Evolutionary conservation across 1,140 invertebrate genomes (phyloP).

Genomic region (Triops cancriformis): DNA sequence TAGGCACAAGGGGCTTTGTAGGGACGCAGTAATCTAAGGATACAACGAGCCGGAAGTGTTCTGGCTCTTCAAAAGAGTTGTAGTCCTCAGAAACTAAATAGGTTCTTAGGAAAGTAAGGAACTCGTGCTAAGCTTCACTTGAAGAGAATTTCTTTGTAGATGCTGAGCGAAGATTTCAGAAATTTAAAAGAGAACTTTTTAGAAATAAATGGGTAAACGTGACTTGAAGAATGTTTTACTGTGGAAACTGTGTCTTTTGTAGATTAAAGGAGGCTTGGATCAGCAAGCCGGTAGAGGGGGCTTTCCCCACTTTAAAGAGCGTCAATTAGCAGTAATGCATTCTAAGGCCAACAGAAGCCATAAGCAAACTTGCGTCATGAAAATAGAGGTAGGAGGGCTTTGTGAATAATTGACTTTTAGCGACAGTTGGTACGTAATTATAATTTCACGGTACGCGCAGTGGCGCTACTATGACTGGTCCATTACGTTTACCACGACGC

Average conservation of each 20-base stretch:
- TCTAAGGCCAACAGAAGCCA: not conserved
- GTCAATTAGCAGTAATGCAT: not conserved
- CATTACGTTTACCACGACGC: not conserved
- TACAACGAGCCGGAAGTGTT: no score
- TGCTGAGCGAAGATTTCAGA: no score
- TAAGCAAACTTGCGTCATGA: conserved; percentile 1
- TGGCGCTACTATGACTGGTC: not conserved
- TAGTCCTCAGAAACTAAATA: no score
- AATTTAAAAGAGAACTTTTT: no score
- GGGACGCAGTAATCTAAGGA: no score
- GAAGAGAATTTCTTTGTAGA: no score
- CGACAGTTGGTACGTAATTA: conserved; percentile 5
- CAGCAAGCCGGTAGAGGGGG: not conserved
- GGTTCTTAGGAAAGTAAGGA: no score
- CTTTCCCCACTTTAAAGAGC: not conserved
- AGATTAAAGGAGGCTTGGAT: not conserved
- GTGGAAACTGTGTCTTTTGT: not conserved
- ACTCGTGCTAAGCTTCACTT: no score
- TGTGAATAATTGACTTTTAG: not conserved
- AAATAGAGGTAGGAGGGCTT: not conserved
- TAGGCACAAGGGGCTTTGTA: no score
- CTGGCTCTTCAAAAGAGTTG: no score
- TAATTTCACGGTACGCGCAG: not conserved
- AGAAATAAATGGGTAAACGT: no score
- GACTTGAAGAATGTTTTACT: no score